phyloP scores from a whole-genome alignment of 30 jellyfish, hydroid and myxozoan genomes.

The Haliclystus octoradiatus region DNA sequence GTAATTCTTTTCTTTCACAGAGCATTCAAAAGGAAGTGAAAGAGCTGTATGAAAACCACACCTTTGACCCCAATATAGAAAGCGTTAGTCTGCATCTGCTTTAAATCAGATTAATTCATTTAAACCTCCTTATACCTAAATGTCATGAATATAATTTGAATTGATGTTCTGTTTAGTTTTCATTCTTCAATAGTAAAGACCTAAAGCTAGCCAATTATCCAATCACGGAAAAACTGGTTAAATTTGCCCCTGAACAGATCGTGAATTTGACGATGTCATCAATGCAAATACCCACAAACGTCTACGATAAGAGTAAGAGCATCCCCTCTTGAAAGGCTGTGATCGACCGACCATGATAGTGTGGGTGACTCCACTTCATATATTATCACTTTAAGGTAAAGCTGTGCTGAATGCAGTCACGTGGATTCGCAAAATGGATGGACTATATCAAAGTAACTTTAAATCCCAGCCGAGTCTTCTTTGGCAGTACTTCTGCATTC shows the following conservation, averaged over 20 bases:
- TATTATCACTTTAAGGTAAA: not conserved
- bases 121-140: not conserved
- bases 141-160: not conserved
- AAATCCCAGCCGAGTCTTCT: not conserved
- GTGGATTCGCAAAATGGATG: not conserved
- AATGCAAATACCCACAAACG: slow-evolving; percentile 43
- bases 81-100: too few relatives aligned
- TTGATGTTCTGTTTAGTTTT: slow-evolving; percentile 12
- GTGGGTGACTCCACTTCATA: too few relatives aligned
- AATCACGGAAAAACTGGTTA: slow-evolving; percentile 15
- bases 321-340: too few relatives aligned
- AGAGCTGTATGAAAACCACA: not conserved
- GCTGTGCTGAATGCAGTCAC: not conserved
- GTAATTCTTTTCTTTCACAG: not conserved
- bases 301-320: slow-evolving; percentile 24
- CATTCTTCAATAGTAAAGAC: slow-evolving; percentile 41
- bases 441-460: not conserved
- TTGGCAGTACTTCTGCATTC: slow-evolving; percentile 2
- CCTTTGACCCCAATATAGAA: not conserved
- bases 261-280: slow-evolving; percentile 21
- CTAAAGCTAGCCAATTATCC: slow-evolving; percentile 23
- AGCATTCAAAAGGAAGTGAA: not conserved
- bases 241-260: slow-evolving; percentile 21
- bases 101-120: not conserved
- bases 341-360: too few relatives aligned